Conservation (phyloP, 2,113 vertebrate species). For the Cynopterus brachyotis region DNA sequence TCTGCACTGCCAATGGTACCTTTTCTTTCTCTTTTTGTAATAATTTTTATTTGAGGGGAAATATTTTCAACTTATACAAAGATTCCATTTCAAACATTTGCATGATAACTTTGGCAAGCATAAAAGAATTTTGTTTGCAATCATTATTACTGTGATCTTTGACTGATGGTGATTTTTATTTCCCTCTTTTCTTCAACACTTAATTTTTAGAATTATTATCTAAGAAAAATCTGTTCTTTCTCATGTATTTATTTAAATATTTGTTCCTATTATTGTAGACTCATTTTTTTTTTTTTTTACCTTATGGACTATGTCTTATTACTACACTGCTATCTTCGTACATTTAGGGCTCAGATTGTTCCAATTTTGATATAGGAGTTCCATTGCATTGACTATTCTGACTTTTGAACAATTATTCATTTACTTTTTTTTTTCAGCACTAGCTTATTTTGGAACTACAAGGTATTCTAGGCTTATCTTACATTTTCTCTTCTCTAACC, state of each 20-base stretch:
- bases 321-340: not conserved
- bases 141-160: not conserved
- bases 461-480: not conserved
- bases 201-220: not conserved
- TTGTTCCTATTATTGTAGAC: not conserved
- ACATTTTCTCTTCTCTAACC: not conserved
- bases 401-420: not conserved
- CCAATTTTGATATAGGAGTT: not conserved
- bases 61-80: not conserved
- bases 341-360: not conserved
- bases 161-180: not conserved
- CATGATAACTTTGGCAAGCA: not conserved
- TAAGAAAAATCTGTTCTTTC: not conserved
- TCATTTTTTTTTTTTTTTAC: not conserved
- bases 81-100: not conserved
- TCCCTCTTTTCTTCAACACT: not conserved
- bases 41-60: not conserved
- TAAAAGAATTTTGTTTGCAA: not conserved
- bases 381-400: not conserved
- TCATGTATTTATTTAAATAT: not conserved
- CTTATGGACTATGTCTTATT: not conserved
- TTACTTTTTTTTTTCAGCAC: not conserved
- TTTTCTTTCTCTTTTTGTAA: not conserved
- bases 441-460: not conserved
- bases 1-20: not conserved